Evolutionary conservation across 1,140 invertebrate genomes (phyloP), one percentile per base, ranked within the genome.

Genomic region (Procambarus clarkii): DNA sequence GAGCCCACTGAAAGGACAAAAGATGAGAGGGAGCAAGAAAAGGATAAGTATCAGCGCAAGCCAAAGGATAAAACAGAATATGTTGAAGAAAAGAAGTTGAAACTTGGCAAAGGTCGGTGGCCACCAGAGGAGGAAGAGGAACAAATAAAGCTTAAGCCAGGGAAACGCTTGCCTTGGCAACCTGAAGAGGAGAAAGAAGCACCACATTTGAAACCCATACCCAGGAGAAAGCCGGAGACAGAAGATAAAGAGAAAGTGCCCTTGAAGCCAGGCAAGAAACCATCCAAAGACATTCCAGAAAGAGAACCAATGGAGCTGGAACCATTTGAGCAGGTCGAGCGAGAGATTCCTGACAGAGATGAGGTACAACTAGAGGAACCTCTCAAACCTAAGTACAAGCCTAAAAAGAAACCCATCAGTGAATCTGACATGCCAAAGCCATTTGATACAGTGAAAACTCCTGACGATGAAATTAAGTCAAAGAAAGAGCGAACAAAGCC

Each of bases 191-290:
- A 86, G 64, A 18, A 74, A 0, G 88, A 91, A 45, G 45, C 85
- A 18, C 88, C 88, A 48, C 88, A 86, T 3, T 54, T 91, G 44
- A 91, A 91, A 48, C 88, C 88, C 4, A 91, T 91, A 80, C 74
- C 88, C 7, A 91, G 86, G 81, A 91, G 79, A 64, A 91, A 91
- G 64, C 74, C 88, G 79, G 82, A 91, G 34, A n/a, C 45, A 21
- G 82, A 85, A 24, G 88, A 91, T 18, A 91, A 86, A 71, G 88
- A 85, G 48, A 79, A 91, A n/a, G 83, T 45, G 18, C 9, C 88
- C 69, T 74, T 24, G 34, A 91, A 85, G 58, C 71, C 74, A 8
- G 48, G 69, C 21, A 91, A 85, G 76, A 79, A 79, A 86, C 50
- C 76, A 2, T 21, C 74, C 3, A 80, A 91, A 69, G 82, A 91